Evolutionary conservation across 2,797 vertebrate genomes (phyloP), one percentile per base, ranked within the genome.

Genomic region (Gadopsis marmoratus): DNA sequence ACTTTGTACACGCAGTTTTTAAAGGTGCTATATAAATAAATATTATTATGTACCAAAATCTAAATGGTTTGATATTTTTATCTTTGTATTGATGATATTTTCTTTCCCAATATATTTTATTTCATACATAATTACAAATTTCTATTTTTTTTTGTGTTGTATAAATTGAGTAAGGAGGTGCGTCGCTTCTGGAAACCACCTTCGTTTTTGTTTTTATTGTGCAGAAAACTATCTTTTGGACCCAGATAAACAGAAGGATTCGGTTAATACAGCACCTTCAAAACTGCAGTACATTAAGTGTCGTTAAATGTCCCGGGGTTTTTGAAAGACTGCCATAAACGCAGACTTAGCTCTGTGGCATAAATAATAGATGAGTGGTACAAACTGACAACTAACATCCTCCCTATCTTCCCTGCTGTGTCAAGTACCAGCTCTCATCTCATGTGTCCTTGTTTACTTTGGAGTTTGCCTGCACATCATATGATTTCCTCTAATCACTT

Each of bases 401-500:
- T 37, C n/a, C 26, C 12, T 16, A 4, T 41, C 26, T 48, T 3
- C 11, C 53, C 51, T 8, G 4, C 47, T 65, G 47, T 50, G 14
- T n/a, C 37, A 19, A 7, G 37, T 12, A 69, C 35, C 23, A 63
- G 41, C 63, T 62, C 71, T 66, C 51, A 7, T 63, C 75, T 78
- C 72, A 41, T 62, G 63, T 68, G 64, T 74, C 82, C 61, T 66
- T 71, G 60, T 89, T 85, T 54, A 76, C 79, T 62, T 45, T 13
- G 33, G 64, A 65, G 73, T 64, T 74, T 84, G 75, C 47, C 55
- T 68, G 50, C 64, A 82, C 80, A 83, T 91, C 88, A 81, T 66
- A 66, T 86, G 87, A 86, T 77, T 85, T 91, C 75, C 85, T 86
- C 81, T 82, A 81, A 88, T 86, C 78, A 90, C 78, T 85, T 93